Evolutionary conservation across 2,113 vertebrate genomes (phyloP).

Genomic region (Alectura lathami): DNA sequence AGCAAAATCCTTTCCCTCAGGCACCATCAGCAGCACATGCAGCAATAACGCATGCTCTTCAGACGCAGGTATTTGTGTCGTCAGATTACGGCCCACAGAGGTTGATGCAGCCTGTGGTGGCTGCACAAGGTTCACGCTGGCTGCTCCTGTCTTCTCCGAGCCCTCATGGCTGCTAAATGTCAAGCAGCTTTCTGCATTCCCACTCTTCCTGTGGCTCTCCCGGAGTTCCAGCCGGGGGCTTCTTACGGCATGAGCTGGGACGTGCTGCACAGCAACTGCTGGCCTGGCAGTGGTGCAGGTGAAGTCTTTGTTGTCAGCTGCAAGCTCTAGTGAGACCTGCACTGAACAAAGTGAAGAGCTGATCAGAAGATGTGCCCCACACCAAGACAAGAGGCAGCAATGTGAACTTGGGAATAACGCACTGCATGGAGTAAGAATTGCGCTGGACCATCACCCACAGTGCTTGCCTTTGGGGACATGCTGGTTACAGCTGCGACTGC

Average conservation of each 20-base stretch:
- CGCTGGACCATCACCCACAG: neutral
- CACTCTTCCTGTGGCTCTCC: neutral
- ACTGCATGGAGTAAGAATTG: accelerated
- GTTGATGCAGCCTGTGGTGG: neutral
- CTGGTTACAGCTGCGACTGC: neutral
- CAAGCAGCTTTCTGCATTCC: neutral
- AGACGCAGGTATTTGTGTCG: neutral
- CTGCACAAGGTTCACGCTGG: neutral
- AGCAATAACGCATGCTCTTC: constrained; percentile 77
- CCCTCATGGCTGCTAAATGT: neutral
- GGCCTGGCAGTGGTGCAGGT: neutral
- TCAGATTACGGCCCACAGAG: neutral
- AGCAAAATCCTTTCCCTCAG: constrained; percentile 86
- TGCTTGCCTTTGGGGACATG: too few species aligned
- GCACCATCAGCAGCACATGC: constrained; percentile 90
- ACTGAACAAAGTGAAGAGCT: neutral
- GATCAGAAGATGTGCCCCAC: neutral
- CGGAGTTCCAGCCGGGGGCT: constrained; percentile 26
- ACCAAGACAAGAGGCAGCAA: too few species aligned
- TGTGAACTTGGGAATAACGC: neutral
- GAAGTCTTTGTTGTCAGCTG: constrained; percentile 71
- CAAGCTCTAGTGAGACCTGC: constrained; percentile 88
- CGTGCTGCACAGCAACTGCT: neutral
- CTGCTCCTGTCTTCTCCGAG: neutral
- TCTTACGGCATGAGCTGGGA: neutral